Percentiles rank a stretch among this genome's conserved stretches.
Evolutionary conservation across 2,797 vertebrate species (phyloP).

Genomic region (Bryconaethiops microstoma): DNA sequence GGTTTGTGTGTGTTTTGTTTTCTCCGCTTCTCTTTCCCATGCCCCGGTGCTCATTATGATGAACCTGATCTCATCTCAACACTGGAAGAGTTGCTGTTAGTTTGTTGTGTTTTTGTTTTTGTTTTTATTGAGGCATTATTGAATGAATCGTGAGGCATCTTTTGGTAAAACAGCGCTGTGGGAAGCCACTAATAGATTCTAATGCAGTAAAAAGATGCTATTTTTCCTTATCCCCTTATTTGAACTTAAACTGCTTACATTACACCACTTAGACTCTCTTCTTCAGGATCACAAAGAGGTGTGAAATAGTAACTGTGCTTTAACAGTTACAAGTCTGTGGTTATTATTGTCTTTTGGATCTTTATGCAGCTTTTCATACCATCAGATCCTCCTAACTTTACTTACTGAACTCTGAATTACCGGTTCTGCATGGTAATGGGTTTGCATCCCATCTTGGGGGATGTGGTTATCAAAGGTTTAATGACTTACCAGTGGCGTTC

Average conservation of each 20-base stretch:
- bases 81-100: background rate
- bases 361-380: no score
- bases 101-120: background rate
- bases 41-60: background rate
- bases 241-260: background rate
- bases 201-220: background rate
- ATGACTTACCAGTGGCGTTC: no score
- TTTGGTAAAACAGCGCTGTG: background rate
- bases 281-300: conserved; percentile 5
- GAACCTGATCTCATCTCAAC: background rate
- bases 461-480: no score
- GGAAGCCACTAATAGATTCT: background rate
- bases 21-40: background rate
- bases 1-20: background rate
- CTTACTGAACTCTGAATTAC: no score
- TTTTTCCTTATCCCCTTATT: background rate
- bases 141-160: background rate
- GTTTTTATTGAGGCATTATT: background rate
- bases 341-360: no score
- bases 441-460: no score
- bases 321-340: background rate
- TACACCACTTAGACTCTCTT: background rate
- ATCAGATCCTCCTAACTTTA: no score
- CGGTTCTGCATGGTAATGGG: no score
- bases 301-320: background rate